Percentiles rank a stretch among this genome's conserved stretches.
phyloP scores from a whole-genome alignment of 1,140 invertebrate genomes.

The Colletes latitarsis region DNA sequence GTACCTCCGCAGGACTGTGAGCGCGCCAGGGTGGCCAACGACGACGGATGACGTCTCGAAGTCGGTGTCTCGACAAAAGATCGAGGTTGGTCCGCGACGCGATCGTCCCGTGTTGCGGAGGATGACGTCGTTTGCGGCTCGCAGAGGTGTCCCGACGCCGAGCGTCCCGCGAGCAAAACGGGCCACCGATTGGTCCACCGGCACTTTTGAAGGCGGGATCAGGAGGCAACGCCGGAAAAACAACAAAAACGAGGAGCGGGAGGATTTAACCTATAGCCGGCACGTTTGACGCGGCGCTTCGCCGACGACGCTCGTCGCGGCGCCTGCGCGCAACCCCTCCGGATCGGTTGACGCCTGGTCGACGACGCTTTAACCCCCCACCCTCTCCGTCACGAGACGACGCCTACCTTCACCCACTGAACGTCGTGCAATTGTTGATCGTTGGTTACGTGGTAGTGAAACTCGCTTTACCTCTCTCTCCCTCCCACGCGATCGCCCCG shows the following conservation, averaged over 20 bases:
- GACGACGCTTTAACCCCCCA: constrained; percentile 47
- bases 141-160: constrained; percentile 36
- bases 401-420: constrained; percentile 55
- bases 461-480: constrained; percentile 21
- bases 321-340: constrained; percentile 67
- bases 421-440: constrained; percentile 75
- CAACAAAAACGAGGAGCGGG: constrained; percentile 76
- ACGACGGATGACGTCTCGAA: constrained; percentile 54
- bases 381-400: constrained; percentile 53
- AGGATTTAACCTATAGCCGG: constrained; percentile 82
- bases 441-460: constrained; percentile 64
- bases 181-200: constrained; percentile 76
- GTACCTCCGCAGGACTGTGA: background rate
- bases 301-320: constrained; percentile 57
- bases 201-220: constrained; percentile 81
- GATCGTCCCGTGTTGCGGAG: constrained; percentile 21
- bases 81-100: constrained; percentile 31
- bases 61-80: constrained; percentile 37
- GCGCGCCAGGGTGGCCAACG: constrained; percentile 31
- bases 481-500: background rate
- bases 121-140: constrained; percentile 31
- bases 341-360: constrained; percentile 51
- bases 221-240: constrained; percentile 80
- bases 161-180: constrained; percentile 50
- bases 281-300: constrained; percentile 77